These are phyloP conservation scores for Coptodon rendalli DNA, from an alignment of 2,113 vertebrate species.

Conservation along the genomic window DNA sequence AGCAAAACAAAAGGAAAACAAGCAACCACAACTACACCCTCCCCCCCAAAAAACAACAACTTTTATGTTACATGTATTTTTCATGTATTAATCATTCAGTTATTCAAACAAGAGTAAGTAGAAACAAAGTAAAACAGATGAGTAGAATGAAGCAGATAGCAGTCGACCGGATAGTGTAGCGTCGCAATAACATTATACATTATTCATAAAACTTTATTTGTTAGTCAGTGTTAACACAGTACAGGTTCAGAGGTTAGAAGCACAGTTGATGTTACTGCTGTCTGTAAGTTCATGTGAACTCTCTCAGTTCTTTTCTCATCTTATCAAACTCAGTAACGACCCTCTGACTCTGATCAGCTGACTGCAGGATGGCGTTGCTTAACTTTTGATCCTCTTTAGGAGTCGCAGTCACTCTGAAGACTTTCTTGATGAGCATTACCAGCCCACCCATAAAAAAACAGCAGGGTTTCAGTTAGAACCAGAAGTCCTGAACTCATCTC, in stretches of 20 bases:
- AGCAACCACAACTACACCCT: neutral
- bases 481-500: neutral
- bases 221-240: neutral
- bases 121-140: neutral
- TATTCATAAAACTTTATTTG: neutral
- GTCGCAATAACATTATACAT: neutral
- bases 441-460: rapidly evolving
- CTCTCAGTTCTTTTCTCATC: neutral
- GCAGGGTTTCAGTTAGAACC: neutral
- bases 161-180: neutral
- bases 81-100: neutral
- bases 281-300: neutral
- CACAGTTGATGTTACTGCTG: neutral
- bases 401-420: rapidly evolving
- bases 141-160: neutral
- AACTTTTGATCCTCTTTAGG: neutral
- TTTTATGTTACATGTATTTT: neutral
- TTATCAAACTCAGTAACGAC: neutral
- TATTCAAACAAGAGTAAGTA: neutral
- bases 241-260: too few relatives aligned
- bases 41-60: neutral
- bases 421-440: rapidly evolving
- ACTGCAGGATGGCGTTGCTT: neutral
- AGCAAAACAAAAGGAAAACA: neutral
- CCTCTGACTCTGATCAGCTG: neutral